Conservation (phyloP, 2,888 invertebrate species). For the Tupiocoris notatus region DNA sequence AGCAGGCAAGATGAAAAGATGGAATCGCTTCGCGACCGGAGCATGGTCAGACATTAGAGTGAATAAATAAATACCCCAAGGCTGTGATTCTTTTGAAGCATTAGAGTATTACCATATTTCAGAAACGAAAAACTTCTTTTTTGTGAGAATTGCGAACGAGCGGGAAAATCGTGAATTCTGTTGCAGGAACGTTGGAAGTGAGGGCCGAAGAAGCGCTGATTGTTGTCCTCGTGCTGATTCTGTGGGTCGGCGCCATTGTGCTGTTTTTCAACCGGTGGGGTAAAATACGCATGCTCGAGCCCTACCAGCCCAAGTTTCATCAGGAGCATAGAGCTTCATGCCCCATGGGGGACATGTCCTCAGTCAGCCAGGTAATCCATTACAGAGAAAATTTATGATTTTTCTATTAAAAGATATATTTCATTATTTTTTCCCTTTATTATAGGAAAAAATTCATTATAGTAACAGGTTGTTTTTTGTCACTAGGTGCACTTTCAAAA, state of each 20-base stretch:
- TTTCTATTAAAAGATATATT: background rate
- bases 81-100: too few species aligned
- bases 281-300: conserved; percentile 84
- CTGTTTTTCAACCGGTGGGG: conserved; percentile 87
- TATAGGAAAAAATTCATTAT: too few species aligned
- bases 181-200: conserved; percentile 60
- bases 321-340: conserved; percentile 75
- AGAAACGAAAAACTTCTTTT: too few species aligned
- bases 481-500: too few species aligned
- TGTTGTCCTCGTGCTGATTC: conserved; percentile 74
- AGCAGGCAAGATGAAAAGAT: too few species aligned
- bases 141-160: too few species aligned
- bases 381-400: background rate
- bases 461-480: too few species aligned
- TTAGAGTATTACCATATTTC: too few species aligned
- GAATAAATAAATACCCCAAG: too few species aligned
- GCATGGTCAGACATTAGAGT: too few species aligned
- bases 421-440: background rate
- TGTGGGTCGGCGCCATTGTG: conserved; percentile 82
- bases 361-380: conserved; percentile 45
- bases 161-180: conserved; percentile 9
- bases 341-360: conserved; percentile 61
- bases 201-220: conserved; percentile 88
- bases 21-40: too few species aligned
- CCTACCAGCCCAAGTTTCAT: conserved; percentile 88